Evolutionary conservation across 2,113 vertebrate species (phyloP).

Genomic region (Uropsilus gracilis): DNA sequence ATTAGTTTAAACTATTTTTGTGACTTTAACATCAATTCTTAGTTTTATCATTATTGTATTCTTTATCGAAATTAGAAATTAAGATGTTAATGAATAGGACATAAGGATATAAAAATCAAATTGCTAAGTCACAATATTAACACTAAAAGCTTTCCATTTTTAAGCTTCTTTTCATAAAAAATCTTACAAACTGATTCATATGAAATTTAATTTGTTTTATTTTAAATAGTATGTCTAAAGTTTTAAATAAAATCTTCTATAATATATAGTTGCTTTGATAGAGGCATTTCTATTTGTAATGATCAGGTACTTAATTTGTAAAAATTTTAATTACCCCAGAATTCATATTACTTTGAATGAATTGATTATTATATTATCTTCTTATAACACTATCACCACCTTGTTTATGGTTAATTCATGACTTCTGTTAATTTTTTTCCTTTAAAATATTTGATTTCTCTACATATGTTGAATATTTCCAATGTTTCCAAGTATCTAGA

Average conservation of each 20-base stretch:
- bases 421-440: neutral
- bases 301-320: neutral
- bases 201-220: neutral
- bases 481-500: neutral
- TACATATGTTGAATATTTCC: neutral
- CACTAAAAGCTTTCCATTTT: neutral
- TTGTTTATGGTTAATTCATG: neutral
- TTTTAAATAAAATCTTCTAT: neutral
- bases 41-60: neutral
- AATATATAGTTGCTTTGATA: neutral
- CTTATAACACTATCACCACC: neutral
- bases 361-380: neutral
- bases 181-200: neutral
- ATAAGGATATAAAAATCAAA: neutral
- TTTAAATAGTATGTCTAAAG: neutral
- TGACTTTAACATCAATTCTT: neutral
- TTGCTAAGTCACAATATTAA: neutral
- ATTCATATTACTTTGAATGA: neutral
- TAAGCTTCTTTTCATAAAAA: neutral
- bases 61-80: conserved; percentile 3
- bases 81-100: neutral
- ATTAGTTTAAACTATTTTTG: neutral
- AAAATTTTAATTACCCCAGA: neutral
- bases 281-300: neutral
- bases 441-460: neutral